phyloP scores from a whole-genome alignment of 2,888 invertebrate species.

The Cinara cedri region DNA sequence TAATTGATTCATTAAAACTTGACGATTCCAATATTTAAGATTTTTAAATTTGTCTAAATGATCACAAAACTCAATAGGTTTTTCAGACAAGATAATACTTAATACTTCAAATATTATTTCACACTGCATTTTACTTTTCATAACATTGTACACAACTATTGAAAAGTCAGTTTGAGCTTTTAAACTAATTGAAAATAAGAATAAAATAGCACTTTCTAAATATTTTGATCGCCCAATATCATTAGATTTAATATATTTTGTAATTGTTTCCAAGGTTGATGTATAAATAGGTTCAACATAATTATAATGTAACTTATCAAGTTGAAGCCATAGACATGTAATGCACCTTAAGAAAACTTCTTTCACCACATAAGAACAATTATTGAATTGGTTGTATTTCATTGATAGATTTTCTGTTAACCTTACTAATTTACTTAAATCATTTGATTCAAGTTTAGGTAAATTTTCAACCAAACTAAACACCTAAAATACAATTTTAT shows the following conservation, averaged over 20 bases:
- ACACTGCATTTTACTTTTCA: slow-evolving; percentile 7
- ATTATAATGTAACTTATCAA: slow-evolving; percentile 16
- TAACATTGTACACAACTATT: neutral
- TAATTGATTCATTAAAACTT: slow-evolving; percentile 13
- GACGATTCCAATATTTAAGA: slow-evolving; percentile 2
- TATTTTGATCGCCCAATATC: slow-evolving; percentile 44
- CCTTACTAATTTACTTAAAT: slow-evolving; percentile 22
- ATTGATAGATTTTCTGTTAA: slow-evolving; percentile 13
- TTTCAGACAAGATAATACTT: slow-evolving; percentile 28
- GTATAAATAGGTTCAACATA: slow-evolving; percentile 17
- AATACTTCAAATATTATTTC: slow-evolving; percentile 27
- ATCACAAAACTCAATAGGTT: neutral
- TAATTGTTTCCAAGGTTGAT: slow-evolving; percentile 8
- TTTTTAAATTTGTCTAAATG: slow-evolving; percentile 7
- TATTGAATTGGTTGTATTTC: slow-evolving; percentile 1
- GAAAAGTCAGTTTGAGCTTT: slow-evolving; percentile 42
- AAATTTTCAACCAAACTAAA: slow-evolving; percentile 40
- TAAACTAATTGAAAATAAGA: slow-evolving; percentile 33
- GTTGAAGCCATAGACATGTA: slow-evolving; percentile 42
- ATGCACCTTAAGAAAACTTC: slow-evolving; percentile 42
- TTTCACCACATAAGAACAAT: slow-evolving; percentile 30
- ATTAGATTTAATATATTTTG: neutral
- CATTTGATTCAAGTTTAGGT: slow-evolving; percentile 12
- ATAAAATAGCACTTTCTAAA: slow-evolving; percentile 40
- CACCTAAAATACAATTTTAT: slow-evolving; percentile 24